Evolutionary conservation across 2,888 invertebrate genomes (phyloP), one percentile per base, ranked within the genome.

Genomic region (Euproctis similis): DNA sequence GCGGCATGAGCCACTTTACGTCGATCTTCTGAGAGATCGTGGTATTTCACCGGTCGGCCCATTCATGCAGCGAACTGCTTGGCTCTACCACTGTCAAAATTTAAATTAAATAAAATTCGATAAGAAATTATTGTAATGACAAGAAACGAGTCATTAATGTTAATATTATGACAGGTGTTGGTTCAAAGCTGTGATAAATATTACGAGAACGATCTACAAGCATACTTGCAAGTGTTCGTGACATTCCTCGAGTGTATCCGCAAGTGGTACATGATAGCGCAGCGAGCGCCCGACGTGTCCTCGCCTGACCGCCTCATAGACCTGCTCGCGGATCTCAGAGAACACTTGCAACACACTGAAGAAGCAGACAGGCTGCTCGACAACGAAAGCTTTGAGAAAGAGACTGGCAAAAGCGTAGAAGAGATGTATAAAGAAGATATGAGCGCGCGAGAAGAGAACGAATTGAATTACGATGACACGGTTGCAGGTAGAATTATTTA

Each of bases 181-280:
- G 60, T 86, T 19, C 88, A 88, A 60, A 87, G 89, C 49, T 87
- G 86, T 58, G 87, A 87, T 48, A 86, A 78, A 58, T 73, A 75
- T 47, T 87, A 90, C 58, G 85, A 88, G 41, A 75, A 72, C 8
- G 87, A 90, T 53, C 66, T 88, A 0, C 67, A 76, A 32, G 85
- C 89, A 0, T 93, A 90, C 57, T 65, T 94, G 23, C 88, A 88
- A 64, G 88, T 93, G 2, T 93, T 93, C 55, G 80, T 89, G 39
- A 88, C 89, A 1, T 93, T 92, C 60, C 66, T 91, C 1, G 67
- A 80, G 2, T 88, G 89, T 42, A 72, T 93, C 11, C 69, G 76
- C 23, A 84, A 80, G 32, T 90, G 92, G 89, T 85, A 33, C 11
- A 22, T 18, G 5, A 24, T 26, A 28, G 10, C 36, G 0, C 30